Base-by-base conservation (phyloP, 2,888 invertebrate genomes). In the Adelognathus sp. region DNA sequence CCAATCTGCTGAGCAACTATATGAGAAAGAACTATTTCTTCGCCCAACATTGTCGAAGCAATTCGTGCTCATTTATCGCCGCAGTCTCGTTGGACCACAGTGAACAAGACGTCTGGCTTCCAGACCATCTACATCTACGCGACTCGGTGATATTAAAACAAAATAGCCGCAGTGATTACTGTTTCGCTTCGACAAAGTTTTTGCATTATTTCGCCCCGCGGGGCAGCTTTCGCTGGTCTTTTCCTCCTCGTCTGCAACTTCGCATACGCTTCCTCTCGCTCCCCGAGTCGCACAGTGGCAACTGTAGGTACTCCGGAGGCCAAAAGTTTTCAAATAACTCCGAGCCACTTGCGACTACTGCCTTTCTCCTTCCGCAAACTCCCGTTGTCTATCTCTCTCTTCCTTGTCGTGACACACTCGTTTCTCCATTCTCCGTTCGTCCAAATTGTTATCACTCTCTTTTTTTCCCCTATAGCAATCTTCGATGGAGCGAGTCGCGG, bases 291-390 rank as follows among this genome's bases (percentile, higher is more conserved):
- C 52, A 74, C 69, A 79, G 76, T 66, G 69, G 79, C 76, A 76
- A 79, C 76, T 82, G 71, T 52, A 76, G 75, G 81, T 70, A 60
- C 69, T n/a, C 56, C 71, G 18, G 64, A 71, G 67, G 60, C 67
- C 46, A 78, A 80, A 73, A 74, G 36, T 79, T 77, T 73, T 44
- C 44, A 63, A 71, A 58, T 60, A 64, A 82, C 69, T 77, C 50
- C 52, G 56, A 44, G 58, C 31, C 33, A 33, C 69, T 54, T 27
- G 41, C 44, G 9, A 39, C 56, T 71, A 56, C 63, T 63, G 58
- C 41, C 24, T 71, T 46, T 31, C 29, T 24, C 24, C 7, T 18
- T 33, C 3, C 24, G 18, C 11, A 16, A 41, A 44, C 64, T 73
- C 4, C 24, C 50, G n/a, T n/a, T n/a, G n/a, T n/a, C n/a, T n/a